Base-by-base conservation (phyloP, 1,140 invertebrate species). In the Plodia interpunctella region DNA sequence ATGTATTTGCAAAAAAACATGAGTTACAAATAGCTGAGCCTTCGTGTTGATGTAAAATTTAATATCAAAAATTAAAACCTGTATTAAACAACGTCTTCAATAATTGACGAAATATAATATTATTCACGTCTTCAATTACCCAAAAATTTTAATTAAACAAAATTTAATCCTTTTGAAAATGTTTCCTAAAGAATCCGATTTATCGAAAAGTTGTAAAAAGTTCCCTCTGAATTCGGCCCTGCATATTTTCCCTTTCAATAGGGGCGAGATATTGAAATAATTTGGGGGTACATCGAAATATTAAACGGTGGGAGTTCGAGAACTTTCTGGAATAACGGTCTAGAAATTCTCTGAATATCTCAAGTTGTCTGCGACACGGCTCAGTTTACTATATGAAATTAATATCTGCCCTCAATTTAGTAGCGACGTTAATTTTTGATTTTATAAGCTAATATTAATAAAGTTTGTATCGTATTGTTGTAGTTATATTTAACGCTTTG, bases 221-320 rank as follows among this genome's bases (percentile, higher is more conserved):
- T 56, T 56, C 55, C 21, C 32, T 0, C 18, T n/a, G 10, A 53
- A 53, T 53, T 53, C n/a, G 35, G 35, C 5, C 32, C 35, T 49
- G 55, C 28, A 56, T 56, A 56, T 56, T 56, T 56, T 49, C 55
- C 55, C 38, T 56, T 56, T 49, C 51, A 53, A 25, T 49, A 44
- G 35, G 35, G 55, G 18, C 55, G 55, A 44, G 55, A 21, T 56
- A 56, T 56, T 56, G 55, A 56, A 56, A 56, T 56, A 56, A 56
- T 56, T 56, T 56, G 55, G 35, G 55, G 55, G 51, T 53, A 21
- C 32, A 56, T 53, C 55, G 55, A 56, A 56, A 44, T 56, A 56
- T 56, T 56, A 56, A 56, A 56, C 35, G 55, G 18, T 55, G 9
- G 35, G 55, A 56, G 55, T 56, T 56, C 32, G 20, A 6, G 52